A percentile compares a stretch with the other conserved stretches of the same genome.
These are phyloP conservation scores for Lymantria monacha DNA, from an alignment of 2,888 invertebrate genomes.

Conservation along the genomic window DNA sequence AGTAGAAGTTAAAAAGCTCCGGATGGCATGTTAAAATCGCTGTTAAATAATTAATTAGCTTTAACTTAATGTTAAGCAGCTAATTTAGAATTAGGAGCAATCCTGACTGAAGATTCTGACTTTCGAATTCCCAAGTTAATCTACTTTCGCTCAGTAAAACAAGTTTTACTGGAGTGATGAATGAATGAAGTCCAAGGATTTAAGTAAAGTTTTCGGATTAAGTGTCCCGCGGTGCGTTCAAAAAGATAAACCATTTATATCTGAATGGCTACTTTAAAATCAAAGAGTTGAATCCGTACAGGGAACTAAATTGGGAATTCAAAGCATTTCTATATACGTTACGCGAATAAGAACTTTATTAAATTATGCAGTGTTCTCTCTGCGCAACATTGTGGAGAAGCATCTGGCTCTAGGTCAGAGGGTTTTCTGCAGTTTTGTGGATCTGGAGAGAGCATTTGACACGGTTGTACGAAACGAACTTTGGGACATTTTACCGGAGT, in stretches of 20 bases:
- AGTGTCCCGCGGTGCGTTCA: background rate
- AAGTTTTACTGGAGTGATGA: too few species aligned
- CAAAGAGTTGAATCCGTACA: background rate
- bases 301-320: background rate
- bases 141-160: background rate
- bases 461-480: too few species aligned
- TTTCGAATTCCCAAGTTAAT: background rate
- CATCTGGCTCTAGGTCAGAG: too few species aligned
- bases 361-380: too few species aligned
- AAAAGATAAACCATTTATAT: background rate
- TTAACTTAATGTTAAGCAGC: constrained; percentile 20
- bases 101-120: background rate
- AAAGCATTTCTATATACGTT: background rate
- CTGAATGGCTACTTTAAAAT: background rate
- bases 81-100: constrained; percentile 5
- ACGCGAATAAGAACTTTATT: too few species aligned
- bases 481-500: too few species aligned
- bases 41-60: constrained; percentile 29
- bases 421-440: too few species aligned
- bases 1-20: background rate
- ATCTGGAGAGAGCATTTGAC: too few species aligned
- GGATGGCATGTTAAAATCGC: constrained; percentile 8
- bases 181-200: background rate
- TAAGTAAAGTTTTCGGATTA: constrained; percentile 1
- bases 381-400: too few species aligned